Percentiles rank a stretch among this genome's conserved stretches.
phyloP scores from a whole-genome alignment of 2,888 invertebrate species.

The Torymus texanus region DNA sequence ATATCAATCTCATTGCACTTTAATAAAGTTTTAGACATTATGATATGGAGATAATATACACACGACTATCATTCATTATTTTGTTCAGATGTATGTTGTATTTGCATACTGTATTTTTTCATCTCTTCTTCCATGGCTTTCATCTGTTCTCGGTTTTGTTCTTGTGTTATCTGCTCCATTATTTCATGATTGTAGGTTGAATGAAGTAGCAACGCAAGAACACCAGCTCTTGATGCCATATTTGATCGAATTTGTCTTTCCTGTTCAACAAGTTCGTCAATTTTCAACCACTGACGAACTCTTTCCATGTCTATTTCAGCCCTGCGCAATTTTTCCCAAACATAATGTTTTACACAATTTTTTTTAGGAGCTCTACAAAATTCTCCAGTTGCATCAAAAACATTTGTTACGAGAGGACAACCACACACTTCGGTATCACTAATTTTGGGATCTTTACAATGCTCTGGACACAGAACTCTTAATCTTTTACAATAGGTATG shows the following conservation, averaged over 20 bases:
- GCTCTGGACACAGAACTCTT: constrained; percentile 97
- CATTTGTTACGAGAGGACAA: constrained; percentile 90
- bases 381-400: constrained; percentile 89
- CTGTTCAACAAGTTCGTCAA: constrained; percentile 95
- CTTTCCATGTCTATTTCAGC: constrained; percentile 97
- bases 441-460: constrained; percentile 95
- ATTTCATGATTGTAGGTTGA: constrained; percentile 96
- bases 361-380: constrained; percentile 94
- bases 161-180: constrained; percentile 83
- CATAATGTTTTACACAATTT: constrained; percentile 92
- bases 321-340: constrained; percentile 95
- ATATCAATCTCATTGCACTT: not conserved
- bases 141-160: constrained; percentile 77
- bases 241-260: constrained; percentile 88
- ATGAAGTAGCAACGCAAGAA: constrained; percentile 95
- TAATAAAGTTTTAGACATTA: not conserved
- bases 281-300: constrained; percentile 92
- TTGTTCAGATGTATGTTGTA: constrained; percentile 26
- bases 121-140: constrained; percentile 76
- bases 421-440: constrained; percentile 93
- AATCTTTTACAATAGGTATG: constrained; percentile 96
- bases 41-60: constrained; percentile 4
- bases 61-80: constrained; percentile 20
- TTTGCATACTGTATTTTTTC: constrained; percentile 64
- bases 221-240: constrained; percentile 89